Evolutionary conservation across 2,113 vertebrate genomes (phyloP).

Genomic region (Cololabis saira): DNA sequence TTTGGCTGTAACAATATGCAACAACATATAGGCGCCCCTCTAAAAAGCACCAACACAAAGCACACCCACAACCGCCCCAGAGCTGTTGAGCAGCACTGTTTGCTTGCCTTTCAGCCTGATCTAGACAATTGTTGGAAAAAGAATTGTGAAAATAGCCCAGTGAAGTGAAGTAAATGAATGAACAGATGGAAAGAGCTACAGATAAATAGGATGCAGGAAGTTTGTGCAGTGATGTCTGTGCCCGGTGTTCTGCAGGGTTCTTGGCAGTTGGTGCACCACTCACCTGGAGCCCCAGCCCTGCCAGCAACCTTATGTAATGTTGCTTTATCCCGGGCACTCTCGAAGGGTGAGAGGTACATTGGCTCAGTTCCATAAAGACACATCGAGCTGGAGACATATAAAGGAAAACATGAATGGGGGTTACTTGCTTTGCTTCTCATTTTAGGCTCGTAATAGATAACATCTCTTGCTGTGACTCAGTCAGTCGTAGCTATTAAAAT

Average conservation of each 20-base stretch:
- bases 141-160: neutral
- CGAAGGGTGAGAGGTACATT: conserved; percentile 22
- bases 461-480: conserved; percentile 10
- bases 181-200: conserved; percentile 26
- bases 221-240: conserved; percentile 34
- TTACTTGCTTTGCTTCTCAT: conserved; percentile 29
- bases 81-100: conserved; percentile 4
- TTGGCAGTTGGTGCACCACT: conserved; percentile 50
- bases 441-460: conserved; percentile 16
- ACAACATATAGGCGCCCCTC: neutral
- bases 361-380: conserved; percentile 27
- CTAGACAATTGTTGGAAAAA: conserved; percentile 27
- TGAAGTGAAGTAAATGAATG: conserved; percentile 28
- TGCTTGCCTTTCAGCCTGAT: conserved; percentile 48
- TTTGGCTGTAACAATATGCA: neutral
- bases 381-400: conserved; percentile 24
- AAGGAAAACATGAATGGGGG: conserved; percentile 37
- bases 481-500: conserved; percentile 8
- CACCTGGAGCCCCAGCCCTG: conserved; percentile 38
- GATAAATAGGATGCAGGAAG: conserved; percentile 35
- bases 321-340: conserved; percentile 52
- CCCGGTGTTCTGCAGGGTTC: conserved; percentile 49
- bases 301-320: conserved; percentile 72
- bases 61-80: neutral
- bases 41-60: neutral